Base-by-base conservation (phyloP, 1,140 invertebrate genomes). In the Drosophila sturtevanti region DNA sequence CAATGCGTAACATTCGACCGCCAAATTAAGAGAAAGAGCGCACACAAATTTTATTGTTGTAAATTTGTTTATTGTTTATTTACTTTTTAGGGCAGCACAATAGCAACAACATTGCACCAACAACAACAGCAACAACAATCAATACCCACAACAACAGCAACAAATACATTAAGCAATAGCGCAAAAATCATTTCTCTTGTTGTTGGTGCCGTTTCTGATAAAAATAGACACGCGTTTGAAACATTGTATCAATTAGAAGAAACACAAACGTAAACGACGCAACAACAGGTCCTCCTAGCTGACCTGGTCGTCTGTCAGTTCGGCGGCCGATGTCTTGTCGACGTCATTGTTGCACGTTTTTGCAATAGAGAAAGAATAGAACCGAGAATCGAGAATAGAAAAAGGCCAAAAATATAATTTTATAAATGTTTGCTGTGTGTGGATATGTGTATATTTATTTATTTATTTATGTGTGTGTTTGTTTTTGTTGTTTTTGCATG, bases 331-430 rank as follows among this genome's bases (percentile, higher is more conserved):
- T 6, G 27, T 31, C 27, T 31, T 68, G 61, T 63, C 81, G 68
- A 86, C 82, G 82, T 86, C 82, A 86, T 89, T 72, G 84, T 79
- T 86, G 82, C 82, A 86, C 82, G 82, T 86, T 86, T 86, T 87
- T 87, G 82, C 82, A 87, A 87, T 86, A 87, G 64, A 68, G 74
- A 37, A 64, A 80, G 62, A 74, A 74, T 68, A 81, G 65, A 71
- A 76, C 56, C 41, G 18, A 48, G 9, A 21, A 48, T 48, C 11
- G 41, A 48, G n/a, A n/a, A n/a, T 2, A 44, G 6, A 21, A 18
- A 21, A 48, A 48, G 41, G 27, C 54, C 54, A 56, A 56, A 56
- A 56, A 56, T 56, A 56, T 14, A 56, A 56, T 56, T 35, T 27
- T 56, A 56, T 56, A 31, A 34, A 34, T 31, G 41, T 48, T 48